A percentile compares a stretch with the other conserved stretches of the same genome.
These are phyloP conservation scores for Heliothis subflexa DNA, from an alignment of 1,140 invertebrate species.

Conservation along the genomic window DNA sequence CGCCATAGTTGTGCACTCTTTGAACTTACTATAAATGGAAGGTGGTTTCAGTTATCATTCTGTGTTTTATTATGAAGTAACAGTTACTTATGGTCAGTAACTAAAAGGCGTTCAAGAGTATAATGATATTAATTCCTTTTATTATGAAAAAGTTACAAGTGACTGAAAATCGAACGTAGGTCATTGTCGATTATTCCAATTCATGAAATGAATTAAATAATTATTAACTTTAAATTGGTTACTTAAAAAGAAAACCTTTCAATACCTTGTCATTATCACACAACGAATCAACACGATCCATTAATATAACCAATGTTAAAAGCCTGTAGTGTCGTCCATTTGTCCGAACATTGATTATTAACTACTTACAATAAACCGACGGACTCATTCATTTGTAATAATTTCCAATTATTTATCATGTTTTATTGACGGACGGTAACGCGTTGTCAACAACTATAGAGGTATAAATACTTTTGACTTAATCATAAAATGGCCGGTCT, in stretches of 20 bases:
- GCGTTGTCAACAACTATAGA: not conserved
- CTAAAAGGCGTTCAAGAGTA: too few relatives aligned
- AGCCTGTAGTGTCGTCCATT: not conserved
- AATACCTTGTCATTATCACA: not conserved
- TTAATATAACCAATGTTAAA: slow-evolving; percentile 14
- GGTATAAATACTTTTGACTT: not conserved
- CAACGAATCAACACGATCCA: not conserved
- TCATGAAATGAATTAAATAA: too few relatives aligned
- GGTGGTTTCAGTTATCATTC: too few relatives aligned
- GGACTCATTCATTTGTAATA: not conserved
- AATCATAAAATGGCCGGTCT: not conserved
- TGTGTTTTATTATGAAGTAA: too few relatives aligned
- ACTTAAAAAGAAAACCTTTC: not conserved
- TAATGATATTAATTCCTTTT: too few relatives aligned
- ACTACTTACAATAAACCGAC: not conserved
- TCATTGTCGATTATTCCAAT: too few relatives aligned
- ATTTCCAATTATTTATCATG: not conserved
- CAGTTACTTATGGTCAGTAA: too few relatives aligned
- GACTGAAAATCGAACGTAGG: too few relatives aligned
- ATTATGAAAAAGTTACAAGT: too few relatives aligned
- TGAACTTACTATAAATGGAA: too few relatives aligned
- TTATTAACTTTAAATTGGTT: not conserved
- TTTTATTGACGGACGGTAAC: slow-evolving; percentile 12
- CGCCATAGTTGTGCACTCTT: not conserved
- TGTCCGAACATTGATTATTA: not conserved